A percentile compares a stretch with the other conserved stretches of the same genome.
Conservation (phyloP, 1,140 invertebrate genomes). For the Drosophila suzukii region DNA sequence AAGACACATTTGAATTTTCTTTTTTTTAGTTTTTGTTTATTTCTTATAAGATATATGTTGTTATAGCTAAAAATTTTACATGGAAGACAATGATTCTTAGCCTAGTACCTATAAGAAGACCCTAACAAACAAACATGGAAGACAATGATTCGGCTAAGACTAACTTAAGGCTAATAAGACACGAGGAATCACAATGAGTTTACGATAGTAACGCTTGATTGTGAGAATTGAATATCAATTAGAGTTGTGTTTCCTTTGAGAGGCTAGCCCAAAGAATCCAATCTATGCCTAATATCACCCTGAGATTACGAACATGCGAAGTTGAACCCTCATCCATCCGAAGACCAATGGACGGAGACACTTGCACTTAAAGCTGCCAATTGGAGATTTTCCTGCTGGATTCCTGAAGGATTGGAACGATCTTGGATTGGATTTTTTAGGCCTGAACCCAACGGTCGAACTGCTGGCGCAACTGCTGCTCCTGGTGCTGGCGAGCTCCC, state of each 20-base stretch:
- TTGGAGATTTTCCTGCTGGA: conserved; percentile 34
- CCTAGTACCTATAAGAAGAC: conserved; percentile 38
- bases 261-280: conserved; percentile 24
- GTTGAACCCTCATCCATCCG: conserved; percentile 36
- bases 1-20: background rate
- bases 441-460: conserved; percentile 89
- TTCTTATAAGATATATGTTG: conserved; percentile 41
- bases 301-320: conserved; percentile 82
- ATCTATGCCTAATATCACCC: conserved; percentile 81
- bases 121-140: conserved; percentile 83
- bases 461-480: conserved; percentile 85
- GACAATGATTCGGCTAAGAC: conserved; percentile 73
- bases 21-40: conserved; percentile 33
- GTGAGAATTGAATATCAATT: conserved; percentile 58
- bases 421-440: conserved; percentile 71
- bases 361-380: conserved; percentile 87
- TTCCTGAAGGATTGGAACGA: background rate
- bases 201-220: conserved; percentile 48
- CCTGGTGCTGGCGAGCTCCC: conserved; percentile 69
- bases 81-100: conserved; percentile 82
- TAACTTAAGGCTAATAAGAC: conserved; percentile 46
- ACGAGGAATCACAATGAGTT: conserved; percentile 58
- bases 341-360: conserved; percentile 58
- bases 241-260: conserved; percentile 34
- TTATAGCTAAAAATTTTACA: conserved; percentile 61